A percentile compares a stretch with the other conserved stretches of the same genome.
Conservation (phyloP, 2,113 vertebrate genomes). For the Varanus komodoensis region DNA sequence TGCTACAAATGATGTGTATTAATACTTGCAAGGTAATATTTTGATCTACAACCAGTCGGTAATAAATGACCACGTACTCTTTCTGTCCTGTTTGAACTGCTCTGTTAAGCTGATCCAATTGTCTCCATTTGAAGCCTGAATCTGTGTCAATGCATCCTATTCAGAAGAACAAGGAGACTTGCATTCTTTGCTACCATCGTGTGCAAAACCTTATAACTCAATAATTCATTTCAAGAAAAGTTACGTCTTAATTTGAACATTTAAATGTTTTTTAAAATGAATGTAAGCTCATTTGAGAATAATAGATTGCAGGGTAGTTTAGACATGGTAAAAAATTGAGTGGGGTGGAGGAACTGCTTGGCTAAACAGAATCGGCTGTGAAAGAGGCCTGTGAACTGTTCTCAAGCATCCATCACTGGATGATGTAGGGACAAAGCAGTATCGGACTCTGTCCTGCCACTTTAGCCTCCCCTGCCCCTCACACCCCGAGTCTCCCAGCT, state of each 20-base stretch:
- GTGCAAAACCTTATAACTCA: neutral
- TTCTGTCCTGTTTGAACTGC: neutral
- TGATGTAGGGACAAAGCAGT: neutral
- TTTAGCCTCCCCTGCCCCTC: neutral
- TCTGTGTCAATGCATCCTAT: neutral
- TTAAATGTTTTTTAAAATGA: neutral
- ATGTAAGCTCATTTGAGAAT: neutral
- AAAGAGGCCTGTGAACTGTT: neutral
- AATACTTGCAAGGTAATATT: neutral
- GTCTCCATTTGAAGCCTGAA: neutral
- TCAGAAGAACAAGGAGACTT: neutral
- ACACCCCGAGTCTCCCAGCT: too few species aligned
- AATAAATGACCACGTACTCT: neutral
- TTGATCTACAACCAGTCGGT: neutral
- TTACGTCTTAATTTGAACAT: neutral
- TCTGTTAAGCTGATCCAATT: neutral
- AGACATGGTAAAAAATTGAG: neutral
- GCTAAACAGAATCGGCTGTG: too few species aligned
- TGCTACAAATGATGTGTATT: neutral
- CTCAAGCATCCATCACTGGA: neutral
- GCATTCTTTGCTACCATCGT: neutral
- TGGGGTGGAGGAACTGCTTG: neutral
- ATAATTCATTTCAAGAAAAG: too few species aligned
- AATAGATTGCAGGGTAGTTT: neutral
- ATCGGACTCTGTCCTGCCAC: neutral